Percentiles rank a stretch among this genome's conserved stretches.
These are phyloP conservation scores for Cyrtonyx montezumae DNA, from an alignment of 2,113 vertebrate species.

Conservation along the genomic window DNA sequence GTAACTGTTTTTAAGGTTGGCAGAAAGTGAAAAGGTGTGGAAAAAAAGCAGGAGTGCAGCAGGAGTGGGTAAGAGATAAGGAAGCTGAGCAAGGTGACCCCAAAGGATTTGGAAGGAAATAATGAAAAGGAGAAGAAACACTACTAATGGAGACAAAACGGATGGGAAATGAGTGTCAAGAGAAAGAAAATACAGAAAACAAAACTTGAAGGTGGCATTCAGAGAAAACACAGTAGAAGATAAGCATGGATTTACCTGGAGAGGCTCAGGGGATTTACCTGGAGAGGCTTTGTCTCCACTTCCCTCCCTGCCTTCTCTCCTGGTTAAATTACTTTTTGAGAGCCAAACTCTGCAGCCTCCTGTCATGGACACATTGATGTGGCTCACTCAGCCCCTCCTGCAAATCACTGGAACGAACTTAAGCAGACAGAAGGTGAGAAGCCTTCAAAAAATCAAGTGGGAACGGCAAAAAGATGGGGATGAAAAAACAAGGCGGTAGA, in stretches of 20 bases:
- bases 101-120: background rate
- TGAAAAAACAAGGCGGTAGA: background rate
- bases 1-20: background rate
- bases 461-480: slow-evolving; percentile 18
- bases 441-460: slow-evolving; percentile 1
- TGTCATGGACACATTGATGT: background rate
- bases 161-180: background rate
- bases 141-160: background rate
- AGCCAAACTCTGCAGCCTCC: background rate
- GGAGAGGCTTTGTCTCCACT: background rate
- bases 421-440: slow-evolving; percentile 26
- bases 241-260: slow-evolving; percentile 8
- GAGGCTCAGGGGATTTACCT: background rate
- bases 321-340: background rate
- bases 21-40: background rate
- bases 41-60: background rate
- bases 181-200: background rate
- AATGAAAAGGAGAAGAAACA: background rate
- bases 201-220: background rate
- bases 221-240: slow-evolving; percentile 23
- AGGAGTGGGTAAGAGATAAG: background rate
- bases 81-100: background rate
- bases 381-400: background rate
- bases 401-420: background rate
- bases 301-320: background rate